Evolutionary conservation across 1,140 invertebrate genomes (phyloP).

Genomic region (Procambarus clarkii): DNA sequence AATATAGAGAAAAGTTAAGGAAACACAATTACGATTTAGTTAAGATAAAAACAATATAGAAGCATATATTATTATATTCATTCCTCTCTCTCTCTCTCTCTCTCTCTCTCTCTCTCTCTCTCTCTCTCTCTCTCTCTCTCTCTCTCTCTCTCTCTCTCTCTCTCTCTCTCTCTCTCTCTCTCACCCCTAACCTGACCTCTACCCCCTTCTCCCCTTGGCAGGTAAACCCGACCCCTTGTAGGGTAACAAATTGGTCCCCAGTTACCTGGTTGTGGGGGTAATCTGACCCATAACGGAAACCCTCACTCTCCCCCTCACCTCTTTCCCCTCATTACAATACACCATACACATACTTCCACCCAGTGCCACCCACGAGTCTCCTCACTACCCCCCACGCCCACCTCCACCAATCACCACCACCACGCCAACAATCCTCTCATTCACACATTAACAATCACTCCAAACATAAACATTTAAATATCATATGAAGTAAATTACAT

Average conservation of each 20-base stretch:
- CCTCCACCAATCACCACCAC: no score
- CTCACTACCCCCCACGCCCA: no score
- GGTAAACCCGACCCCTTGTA: neutral
- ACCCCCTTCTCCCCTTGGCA: no score
- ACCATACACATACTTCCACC: neutral
- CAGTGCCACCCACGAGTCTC: neutral
- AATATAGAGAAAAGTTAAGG: neutral
- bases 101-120: neutral
- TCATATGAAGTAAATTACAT: no score
- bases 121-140: neutral
- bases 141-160: neutral
- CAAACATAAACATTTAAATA: no score
- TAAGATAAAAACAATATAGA: no score
- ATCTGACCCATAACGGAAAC: neutral
- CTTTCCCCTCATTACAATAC: neutral
- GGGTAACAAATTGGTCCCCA: conserved; percentile 31
- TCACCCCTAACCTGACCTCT: neutral
- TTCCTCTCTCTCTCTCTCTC: neutral
- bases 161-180: neutral
- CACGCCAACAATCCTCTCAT: no score
- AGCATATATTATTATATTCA: no score
- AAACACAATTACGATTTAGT: no score
- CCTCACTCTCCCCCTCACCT: neutral
- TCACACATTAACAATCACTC: no score
- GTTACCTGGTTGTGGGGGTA: neutral